Conservation (phyloP, 2,797 vertebrate species). For the Dermochelys coriacea region DNA sequence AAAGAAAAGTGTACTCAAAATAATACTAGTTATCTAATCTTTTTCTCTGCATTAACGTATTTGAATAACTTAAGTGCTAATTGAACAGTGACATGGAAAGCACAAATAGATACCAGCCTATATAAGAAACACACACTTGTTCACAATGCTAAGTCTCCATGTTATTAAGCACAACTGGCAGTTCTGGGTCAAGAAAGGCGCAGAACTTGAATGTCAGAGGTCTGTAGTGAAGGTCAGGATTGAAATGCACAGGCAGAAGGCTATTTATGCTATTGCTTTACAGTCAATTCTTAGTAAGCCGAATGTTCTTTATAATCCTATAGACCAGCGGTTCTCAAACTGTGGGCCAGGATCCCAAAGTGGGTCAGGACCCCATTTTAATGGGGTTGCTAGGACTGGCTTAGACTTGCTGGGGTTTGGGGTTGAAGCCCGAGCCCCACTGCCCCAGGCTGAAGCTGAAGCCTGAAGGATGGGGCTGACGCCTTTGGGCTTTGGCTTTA, state of each 20-base stretch:
- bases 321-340: background rate
- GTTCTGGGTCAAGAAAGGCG: background rate
- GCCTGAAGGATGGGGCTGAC: no score
- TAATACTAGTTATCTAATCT: background rate
- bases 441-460: no score
- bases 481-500: no score
- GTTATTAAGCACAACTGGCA: constrained; percentile 51
- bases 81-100: constrained; percentile 37
- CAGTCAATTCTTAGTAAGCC: constrained; percentile 42
- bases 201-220: constrained; percentile 56
- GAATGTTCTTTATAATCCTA: constrained; percentile 62
- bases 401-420: no score
- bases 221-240: constrained; percentile 63
- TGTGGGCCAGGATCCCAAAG: no score
- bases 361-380: no score
- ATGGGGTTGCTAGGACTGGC: no score
- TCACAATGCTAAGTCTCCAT: background rate
- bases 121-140: background rate
- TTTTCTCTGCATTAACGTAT: background rate
- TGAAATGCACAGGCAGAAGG: constrained; percentile 61
- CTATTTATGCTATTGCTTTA: constrained; percentile 53
- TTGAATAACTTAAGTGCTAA: background rate
- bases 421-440: no score
- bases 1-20: background rate
- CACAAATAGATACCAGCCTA: background rate